Evolutionary conservation across 2,888 invertebrate genomes (phyloP).

Genomic region (Didymodactylos carnosus): DNA sequence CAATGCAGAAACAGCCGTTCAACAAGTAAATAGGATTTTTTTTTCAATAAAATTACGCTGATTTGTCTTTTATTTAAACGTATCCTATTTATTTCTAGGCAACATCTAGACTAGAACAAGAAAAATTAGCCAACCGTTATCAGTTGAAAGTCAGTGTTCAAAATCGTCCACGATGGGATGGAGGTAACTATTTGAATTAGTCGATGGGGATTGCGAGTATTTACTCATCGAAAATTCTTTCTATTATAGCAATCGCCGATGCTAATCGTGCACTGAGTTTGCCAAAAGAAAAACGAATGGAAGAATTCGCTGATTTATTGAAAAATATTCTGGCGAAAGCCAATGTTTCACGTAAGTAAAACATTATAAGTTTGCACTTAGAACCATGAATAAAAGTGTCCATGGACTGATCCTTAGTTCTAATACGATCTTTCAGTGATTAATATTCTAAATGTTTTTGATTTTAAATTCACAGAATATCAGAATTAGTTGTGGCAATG

Average conservation of each 20-base stretch:
- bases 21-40: neutral
- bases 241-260: neutral
- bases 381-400: too few relatives aligned
- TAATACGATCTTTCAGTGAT: too few relatives aligned
- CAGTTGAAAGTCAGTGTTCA: neutral
- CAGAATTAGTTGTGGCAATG: too few relatives aligned
- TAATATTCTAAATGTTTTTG: too few relatives aligned
- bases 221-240: neutral
- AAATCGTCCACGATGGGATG: neutral
- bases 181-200: neutral
- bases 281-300: neutral
- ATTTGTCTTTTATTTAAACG: too few relatives aligned
- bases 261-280: neutral
- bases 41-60: too few relatives aligned
- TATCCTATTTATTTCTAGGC: neutral
- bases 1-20: neutral
- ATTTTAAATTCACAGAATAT: too few relatives aligned
- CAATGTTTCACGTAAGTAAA: too few relatives aligned
- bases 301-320: neutral
- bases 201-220: too few relatives aligned
- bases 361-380: too few relatives aligned
- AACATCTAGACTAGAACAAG: neutral
- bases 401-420: too few relatives aligned
- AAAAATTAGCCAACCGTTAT: neutral
- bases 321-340: neutral